Evolutionary conservation across 2,797 vertebrate genomes (phyloP).

Genomic region (Oreochromis mossambicus): DNA sequence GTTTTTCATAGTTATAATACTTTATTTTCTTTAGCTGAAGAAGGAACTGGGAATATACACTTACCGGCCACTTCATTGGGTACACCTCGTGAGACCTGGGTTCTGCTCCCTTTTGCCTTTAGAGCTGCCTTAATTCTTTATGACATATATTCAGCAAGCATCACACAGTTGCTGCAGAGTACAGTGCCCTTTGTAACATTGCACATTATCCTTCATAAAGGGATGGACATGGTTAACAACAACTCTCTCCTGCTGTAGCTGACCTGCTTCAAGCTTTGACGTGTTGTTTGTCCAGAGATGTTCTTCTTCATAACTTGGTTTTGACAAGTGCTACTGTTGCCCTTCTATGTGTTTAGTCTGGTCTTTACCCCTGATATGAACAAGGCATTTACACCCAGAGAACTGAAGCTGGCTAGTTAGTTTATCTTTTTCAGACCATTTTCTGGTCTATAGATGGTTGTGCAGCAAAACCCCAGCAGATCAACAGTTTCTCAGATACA

Average conservation of each 20-base stretch:
- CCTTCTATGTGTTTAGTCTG: background rate
- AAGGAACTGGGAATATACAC: background rate
- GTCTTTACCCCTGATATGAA: background rate
- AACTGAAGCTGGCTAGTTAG: background rate
- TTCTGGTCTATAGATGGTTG: background rate
- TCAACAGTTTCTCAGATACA: background rate
- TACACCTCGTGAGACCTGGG: background rate
- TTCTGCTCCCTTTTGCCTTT: background rate
- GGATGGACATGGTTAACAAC: background rate
- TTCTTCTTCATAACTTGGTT: background rate
- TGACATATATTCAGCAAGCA: background rate
- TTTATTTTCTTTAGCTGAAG: background rate
- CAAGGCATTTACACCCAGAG: background rate
- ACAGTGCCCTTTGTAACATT: background rate
- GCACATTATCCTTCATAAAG: background rate
- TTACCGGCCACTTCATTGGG: accelerated
- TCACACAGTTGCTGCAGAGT: background rate
- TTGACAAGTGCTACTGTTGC: background rate
- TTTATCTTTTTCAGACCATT: background rate
- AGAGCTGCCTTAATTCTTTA: background rate
- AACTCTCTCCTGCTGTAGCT: background rate
- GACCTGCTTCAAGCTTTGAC: accelerated
- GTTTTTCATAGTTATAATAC: background rate
- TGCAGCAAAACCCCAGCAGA: background rate
- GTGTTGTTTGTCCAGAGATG: background rate